Base-by-base conservation (phyloP, 1,140 invertebrate genomes). In the Zaprionus lachaisei region DNA sequence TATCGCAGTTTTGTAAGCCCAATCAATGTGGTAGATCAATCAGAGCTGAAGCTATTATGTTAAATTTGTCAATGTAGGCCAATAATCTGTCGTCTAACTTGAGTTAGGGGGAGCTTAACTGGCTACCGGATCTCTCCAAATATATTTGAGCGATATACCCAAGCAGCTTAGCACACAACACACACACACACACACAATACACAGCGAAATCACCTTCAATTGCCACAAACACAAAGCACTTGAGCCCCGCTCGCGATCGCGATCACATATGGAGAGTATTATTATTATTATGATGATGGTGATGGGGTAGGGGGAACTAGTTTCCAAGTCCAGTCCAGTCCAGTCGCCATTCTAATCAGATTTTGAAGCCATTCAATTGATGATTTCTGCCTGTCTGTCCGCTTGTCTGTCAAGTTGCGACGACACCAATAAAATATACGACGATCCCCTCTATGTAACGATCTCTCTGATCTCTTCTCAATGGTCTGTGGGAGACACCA, bases 31-130 rank as follows among this genome's bases (percentile, higher is more conserved):
- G 51, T 56, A 60, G 57, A 74, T 74, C 72, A 63, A 63, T 62
- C 49, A 62, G n/a, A 44, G 51, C 38, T 57, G 56, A 64, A 64
- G 58, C 72, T 41, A 49, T 75, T 75, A 75, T 75, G 72, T 63
- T 75, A 75, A 75, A 75, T 75, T 64, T 71, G 72, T 75, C 72
- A 62, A 75, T 71, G 60, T 75, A 54, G 72, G 72, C 72, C 72
- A 75, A 71, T 75, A 75, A 74, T 67, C 72, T 69, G 49, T 69
- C 47, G 63, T 51, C 37, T 66, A 26, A 6, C 9, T 26, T 47
- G 41, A 38, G 51, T 38, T 38, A 9, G 20, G 34, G 34, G 28
- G 66, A 37, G 51, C 37, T 74, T 69, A 74, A 63, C 58, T 57
- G 72, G 72, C 72, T 75, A 75, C 72, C 72, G 72, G 72, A 75